A percentile compares a stretch with the other conserved stretches of the same genome.
These are phyloP conservation scores for Pollenia amentaria DNA, from an alignment of 2,888 invertebrate genomes.

Conservation along the genomic window DNA sequence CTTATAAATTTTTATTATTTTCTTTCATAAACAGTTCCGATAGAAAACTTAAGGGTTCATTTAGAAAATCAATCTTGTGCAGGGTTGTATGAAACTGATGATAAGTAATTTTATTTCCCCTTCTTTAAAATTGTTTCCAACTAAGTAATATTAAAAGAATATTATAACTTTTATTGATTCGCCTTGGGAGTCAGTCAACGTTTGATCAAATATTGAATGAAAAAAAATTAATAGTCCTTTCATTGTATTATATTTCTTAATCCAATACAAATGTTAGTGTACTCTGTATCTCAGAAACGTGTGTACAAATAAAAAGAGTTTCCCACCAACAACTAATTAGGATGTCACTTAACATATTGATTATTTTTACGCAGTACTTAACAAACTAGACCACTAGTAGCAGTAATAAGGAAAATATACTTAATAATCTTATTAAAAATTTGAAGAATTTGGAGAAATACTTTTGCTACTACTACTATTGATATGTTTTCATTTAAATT, in stretches of 20 bases:
- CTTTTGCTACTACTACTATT: too few relatives aligned
- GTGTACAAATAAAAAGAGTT: too few relatives aligned
- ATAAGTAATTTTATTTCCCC: conserved; percentile 22
- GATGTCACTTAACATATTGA: too few relatives aligned
- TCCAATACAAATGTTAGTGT: too few relatives aligned
- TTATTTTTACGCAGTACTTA: too few relatives aligned
- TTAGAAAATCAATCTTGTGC: conserved; percentile 34
- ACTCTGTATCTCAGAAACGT: too few relatives aligned
- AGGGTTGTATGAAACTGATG: conserved; percentile 26
- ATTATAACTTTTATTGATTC: conserved; percentile 41
- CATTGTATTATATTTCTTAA: neutral
- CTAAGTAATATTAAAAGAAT: conserved; percentile 24
- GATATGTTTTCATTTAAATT: too few relatives aligned
- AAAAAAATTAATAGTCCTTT: conserved; percentile 16
- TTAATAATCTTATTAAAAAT: too few relatives aligned
- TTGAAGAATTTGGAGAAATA: too few relatives aligned
- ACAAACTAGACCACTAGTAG: too few relatives aligned
- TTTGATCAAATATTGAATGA: conserved; percentile 30
- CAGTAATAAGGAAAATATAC: too few relatives aligned
- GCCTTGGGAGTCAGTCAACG: conserved; percentile 20
- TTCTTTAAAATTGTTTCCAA: conserved; percentile 20
- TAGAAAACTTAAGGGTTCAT: conserved; percentile 59
- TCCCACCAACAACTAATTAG: too few relatives aligned
- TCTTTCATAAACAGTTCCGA: conserved; percentile 36
- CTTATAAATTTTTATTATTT: conserved; percentile 54